Base-by-base conservation (phyloP, 2,888 invertebrate species). In the Erebia aethiops region DNA sequence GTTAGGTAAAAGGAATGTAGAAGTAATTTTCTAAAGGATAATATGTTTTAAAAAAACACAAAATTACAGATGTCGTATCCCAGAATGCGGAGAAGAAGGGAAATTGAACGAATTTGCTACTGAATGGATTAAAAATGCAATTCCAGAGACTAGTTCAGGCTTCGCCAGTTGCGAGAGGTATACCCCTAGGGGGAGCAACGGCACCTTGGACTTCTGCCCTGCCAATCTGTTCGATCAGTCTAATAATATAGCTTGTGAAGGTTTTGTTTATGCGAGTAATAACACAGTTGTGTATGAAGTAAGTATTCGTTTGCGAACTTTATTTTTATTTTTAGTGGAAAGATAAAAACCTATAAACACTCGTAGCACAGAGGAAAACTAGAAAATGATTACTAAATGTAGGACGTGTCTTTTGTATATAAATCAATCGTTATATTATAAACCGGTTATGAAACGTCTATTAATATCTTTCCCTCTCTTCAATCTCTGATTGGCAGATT, bases 1-100 rank as follows among this genome's bases (percentile, higher is more conserved):
- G n/a, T 21, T 21, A 21, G 1, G 7, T 35, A 35, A 35, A 35
- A 35, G 7, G 35, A 7, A 35, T 0, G 35, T 35, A 35, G 7
- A 35, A 35, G 35, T 35, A 5, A 35, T 35, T 5, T 35, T 35
- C 35, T 35, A 35, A 26, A 26, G n/a, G n/a, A n/a, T n/a, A n/a
- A n/a, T n/a, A n/a, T n/a, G n/a, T n/a, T 3, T 2, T 26, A 4
- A 26, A 26, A 35, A 35, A 35, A 46, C n/a, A 13, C 9, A 3
- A 54, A 16, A 54, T n/a, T 57, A 41, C 26, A 94, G 94, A 78
- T 94, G 95, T 77, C 83, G 82, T 41, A 86, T 95, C 43, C 87
- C 90, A 1, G 94, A 94, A 79, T 95, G 95, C 76, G 94, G 86
- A 1, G 88, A 88, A 69, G 76, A 88, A n/a, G 77, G 77, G 11